Base-by-base conservation (phyloP, 92 coral and sea anemone species). In the Isaurus tuberculatus region DNA sequence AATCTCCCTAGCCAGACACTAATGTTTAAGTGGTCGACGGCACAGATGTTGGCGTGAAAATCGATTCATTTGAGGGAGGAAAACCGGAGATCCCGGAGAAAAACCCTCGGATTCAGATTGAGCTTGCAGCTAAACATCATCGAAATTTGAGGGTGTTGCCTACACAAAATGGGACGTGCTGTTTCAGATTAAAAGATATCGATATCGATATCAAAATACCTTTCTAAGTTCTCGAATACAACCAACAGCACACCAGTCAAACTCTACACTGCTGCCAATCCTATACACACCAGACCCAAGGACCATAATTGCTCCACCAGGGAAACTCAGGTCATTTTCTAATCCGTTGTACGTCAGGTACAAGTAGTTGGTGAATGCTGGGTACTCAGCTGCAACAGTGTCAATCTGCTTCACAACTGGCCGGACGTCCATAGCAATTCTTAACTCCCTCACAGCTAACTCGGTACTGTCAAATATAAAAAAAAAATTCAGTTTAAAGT, bases 231-330 rank as follows among this genome's bases (percentile, higher is more conserved):
- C 99, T 26, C 98, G 84, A 57, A 96, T 96, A 73, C 99, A 96
- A 15, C 99, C 99, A 15, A 96, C 99, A 69, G 99, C 98, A 57
- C 99, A 96, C 92, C 99, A 96, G 72, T 96, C 99, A 89, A 96
- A 96, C 88, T 96, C 99, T 29, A 96, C 99, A 67, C 99, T 96
- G 79, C 99, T 96, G 30, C 99, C 99, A 69, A 96, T 96, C 74
- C 99, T 90, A 85, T 96, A 96, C 37, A 96, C 99, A 8, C 99
- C 99, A 85, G 99, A 96, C 1, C 99, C 99, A 30, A 96, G 86
- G 53, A 96, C 99, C 98, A 96, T 96, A 42, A 90, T 65, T 51
- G 99, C 98, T 25, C 91, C 92, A 0, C 99, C 95, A 10, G 93
- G 91, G 85, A 94, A 96, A 22, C 73, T 87, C 8, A 97, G 74